These are phyloP conservation scores for Pseudococcus viburni DNA, from an alignment of 2,888 invertebrate genomes.

Conservation along the genomic window DNA sequence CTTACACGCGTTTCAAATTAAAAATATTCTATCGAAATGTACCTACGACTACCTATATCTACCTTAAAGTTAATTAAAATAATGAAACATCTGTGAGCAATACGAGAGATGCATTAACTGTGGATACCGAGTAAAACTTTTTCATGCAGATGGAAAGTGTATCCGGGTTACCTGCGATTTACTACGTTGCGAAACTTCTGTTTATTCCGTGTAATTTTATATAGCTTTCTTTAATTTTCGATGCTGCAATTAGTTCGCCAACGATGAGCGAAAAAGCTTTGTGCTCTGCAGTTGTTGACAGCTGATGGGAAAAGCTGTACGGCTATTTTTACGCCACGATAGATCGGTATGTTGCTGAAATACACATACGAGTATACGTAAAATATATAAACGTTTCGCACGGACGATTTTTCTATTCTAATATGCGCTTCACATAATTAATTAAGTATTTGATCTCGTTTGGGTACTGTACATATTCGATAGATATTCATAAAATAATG, in stretches of 20 bases:
- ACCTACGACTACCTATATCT: neutral
- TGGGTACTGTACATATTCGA: too few species aligned
- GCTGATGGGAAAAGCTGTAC: constrained; percentile 7
- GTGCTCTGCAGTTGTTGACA: constrained; percentile 10
- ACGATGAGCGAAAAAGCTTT: neutral
- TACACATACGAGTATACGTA: too few species aligned
- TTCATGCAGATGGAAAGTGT: constrained; percentile 1
- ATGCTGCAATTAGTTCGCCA: neutral
- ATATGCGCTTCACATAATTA: neutral
- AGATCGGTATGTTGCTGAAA: neutral
- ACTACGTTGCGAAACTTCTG: constrained; percentile 3
- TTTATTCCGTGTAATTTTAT: constrained; percentile 12
- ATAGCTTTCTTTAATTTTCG: neutral
- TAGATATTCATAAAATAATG: neutral
- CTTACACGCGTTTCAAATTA: neutral
- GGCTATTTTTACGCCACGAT: neutral
- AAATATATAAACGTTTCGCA: neutral
- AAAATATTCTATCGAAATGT: neutral
- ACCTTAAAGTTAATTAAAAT: constrained; percentile 17
- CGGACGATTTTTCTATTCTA: neutral
- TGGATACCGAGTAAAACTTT: neutral
- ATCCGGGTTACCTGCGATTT: neutral
- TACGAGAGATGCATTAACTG: neutral
- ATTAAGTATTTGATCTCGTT: neutral
- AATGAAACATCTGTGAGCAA: constrained; percentile 4